Percentiles rank a stretch among this genome's conserved stretches.
These are phyloP conservation scores for Irena cyanogastra DNA, from an alignment of 2,113 vertebrate species.

Conservation along the genomic window DNA sequence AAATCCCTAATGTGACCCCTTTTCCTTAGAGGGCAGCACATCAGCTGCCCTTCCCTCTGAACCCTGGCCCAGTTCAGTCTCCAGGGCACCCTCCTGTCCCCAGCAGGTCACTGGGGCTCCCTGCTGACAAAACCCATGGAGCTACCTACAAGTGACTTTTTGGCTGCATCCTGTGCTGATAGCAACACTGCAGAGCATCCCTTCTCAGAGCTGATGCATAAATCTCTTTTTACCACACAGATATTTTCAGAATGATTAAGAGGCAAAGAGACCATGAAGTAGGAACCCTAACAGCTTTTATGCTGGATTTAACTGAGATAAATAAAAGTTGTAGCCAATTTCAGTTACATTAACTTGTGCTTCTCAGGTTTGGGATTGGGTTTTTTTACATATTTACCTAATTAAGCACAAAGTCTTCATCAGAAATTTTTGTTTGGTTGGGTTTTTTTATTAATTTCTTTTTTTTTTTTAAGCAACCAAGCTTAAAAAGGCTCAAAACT, in stretches of 20 bases:
- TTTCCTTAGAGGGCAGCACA: neutral
- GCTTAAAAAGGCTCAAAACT: neutral
- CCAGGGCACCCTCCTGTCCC: no score
- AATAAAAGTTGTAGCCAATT: neutral
- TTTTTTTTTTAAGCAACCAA: no score
- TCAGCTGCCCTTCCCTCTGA: neutral
- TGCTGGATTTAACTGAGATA: neutral
- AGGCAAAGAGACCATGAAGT: neutral
- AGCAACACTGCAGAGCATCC: neutral
- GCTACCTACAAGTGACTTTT: neutral
- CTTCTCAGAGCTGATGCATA: accelerated
- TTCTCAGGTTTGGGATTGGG: neutral
- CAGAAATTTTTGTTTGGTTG: neutral
- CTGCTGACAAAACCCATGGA: neutral
- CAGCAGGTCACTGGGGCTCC: accelerated
- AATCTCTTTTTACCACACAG: neutral
- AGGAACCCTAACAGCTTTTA: neutral
- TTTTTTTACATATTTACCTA: neutral
- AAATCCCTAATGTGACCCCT: neutral
- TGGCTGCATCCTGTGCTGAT: neutral
- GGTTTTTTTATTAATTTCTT: accelerated
- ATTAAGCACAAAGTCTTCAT: neutral
- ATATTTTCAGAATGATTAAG: neutral
- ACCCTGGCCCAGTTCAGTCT: neutral
- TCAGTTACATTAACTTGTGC: neutral